phyloP scores from a whole-genome alignment of 2,888 invertebrate genomes.

The Amorpha juglandis region DNA sequence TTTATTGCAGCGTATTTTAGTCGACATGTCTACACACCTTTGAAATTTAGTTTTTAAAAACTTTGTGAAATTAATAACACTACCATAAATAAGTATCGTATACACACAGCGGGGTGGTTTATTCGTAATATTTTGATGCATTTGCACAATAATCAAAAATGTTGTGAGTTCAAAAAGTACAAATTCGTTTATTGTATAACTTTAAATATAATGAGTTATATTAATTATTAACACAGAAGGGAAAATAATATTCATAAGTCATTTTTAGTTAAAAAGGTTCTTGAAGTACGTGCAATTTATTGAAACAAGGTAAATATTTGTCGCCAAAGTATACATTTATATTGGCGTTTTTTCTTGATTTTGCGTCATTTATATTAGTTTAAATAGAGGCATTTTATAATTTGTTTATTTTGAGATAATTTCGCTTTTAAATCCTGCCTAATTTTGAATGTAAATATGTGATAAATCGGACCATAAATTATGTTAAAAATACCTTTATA shows the following conservation, averaged over 20 bases:
- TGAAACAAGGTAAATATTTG: no score
- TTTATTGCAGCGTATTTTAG: slow-evolving; percentile 30
- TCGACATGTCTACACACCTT: slow-evolving; percentile 7
- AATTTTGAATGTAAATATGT: slow-evolving; percentile 34
- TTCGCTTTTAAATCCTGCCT: slow-evolving; percentile 5
- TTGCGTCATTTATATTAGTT: neutral
- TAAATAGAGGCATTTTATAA: neutral
- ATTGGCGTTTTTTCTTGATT: neutral
- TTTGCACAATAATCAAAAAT: slow-evolving; percentile 56
- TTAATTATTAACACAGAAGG: neutral
- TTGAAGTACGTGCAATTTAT: no score
- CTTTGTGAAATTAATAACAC: slow-evolving; percentile 39
- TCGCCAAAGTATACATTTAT: no score
- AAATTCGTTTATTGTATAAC: slow-evolving; percentile 17
- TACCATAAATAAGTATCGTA: slow-evolving; percentile 52
- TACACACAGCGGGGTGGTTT: slow-evolving; percentile 53
- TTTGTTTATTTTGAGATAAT: neutral
- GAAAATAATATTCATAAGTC: neutral
- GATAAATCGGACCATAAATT: slow-evolving; percentile 23
- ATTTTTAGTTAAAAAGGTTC: slow-evolving; percentile 1
- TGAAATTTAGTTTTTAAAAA: slow-evolving; percentile 36
- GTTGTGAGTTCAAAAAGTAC: slow-evolving; percentile 37
- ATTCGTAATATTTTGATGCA: slow-evolving; percentile 50
- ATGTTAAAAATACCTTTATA: slow-evolving; percentile 28
- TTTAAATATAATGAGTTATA: neutral